Evolutionary conservation across 2,113 vertebrate genomes (phyloP).

Genomic region (Crocuta crocuta): DNA sequence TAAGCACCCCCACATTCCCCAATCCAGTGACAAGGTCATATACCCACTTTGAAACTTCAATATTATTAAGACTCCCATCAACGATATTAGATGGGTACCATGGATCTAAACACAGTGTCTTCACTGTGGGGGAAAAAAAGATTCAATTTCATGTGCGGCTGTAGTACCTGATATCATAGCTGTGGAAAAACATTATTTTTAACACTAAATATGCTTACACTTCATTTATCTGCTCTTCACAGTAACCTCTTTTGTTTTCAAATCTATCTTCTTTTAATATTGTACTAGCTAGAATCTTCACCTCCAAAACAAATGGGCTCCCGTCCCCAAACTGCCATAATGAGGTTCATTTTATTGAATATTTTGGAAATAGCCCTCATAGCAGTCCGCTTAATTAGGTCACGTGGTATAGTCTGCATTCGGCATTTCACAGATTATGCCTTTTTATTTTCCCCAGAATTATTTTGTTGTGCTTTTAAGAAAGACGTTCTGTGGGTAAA

Average conservation of each 20-base stretch:
- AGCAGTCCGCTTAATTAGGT: slow-evolving; percentile 34
- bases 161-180: background rate
- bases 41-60: background rate
- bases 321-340: background rate
- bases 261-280: background rate
- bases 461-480: slow-evolving; percentile 61
- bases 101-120: background rate
- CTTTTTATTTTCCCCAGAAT: slow-evolving; percentile 68
- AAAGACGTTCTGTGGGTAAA: slow-evolving; percentile 61
- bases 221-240: background rate
- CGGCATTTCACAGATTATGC: slow-evolving; percentile 29
- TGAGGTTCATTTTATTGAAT: slow-evolving; percentile 35
- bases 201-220: background rate
- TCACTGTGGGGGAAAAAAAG: background rate
- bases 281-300: background rate
- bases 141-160: background rate
- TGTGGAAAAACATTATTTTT: background rate
- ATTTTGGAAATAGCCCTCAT: background rate
- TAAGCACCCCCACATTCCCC: background rate
- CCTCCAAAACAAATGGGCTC: background rate
- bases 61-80: background rate
- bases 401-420: slow-evolving; percentile 1
- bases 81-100: background rate
- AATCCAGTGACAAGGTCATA: too few relatives aligned
- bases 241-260: background rate